phyloP scores from a whole-genome alignment of 2,797 vertebrate species.

The Eutrigla gurnardus region DNA sequence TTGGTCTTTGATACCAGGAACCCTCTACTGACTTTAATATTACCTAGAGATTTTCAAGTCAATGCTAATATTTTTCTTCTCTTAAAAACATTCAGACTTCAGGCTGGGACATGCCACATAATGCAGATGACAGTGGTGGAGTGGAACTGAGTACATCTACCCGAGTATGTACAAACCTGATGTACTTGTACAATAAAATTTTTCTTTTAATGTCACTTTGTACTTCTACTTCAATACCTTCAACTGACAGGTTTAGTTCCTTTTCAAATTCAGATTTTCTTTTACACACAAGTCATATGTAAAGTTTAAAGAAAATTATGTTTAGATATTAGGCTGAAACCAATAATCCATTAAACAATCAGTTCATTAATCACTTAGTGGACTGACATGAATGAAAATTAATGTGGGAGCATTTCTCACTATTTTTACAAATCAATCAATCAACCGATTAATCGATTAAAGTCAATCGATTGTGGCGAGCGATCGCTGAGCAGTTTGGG shows the following conservation, averaged over 20 bases:
- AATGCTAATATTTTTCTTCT: neutral
- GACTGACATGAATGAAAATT: no score
- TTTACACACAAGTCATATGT: no score
- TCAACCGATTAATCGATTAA: no score
- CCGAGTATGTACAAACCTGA: neutral
- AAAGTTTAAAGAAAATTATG: no score
- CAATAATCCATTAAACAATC: no score
- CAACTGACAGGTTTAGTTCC: neutral
- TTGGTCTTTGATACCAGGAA: conserved; percentile 2
- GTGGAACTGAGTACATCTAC: neutral
- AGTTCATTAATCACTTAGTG: no score
- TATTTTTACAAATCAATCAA: no score
- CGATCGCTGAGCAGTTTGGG: no score
- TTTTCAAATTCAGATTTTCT: neutral
- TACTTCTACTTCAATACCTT: neutral
- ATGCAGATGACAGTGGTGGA: no score
- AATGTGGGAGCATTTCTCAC: no score
- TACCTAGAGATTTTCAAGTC: neutral
- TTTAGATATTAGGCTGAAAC: no score
- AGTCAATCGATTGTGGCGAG: no score
- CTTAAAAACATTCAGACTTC: neutral
- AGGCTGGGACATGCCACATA: neutral
- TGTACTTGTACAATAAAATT: neutral
- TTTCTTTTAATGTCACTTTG: neutral
- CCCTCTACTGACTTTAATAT: neutral